Conservation (phyloP, 2,113 vertebrate species). For the Ranitomeya variabilis region DNA sequence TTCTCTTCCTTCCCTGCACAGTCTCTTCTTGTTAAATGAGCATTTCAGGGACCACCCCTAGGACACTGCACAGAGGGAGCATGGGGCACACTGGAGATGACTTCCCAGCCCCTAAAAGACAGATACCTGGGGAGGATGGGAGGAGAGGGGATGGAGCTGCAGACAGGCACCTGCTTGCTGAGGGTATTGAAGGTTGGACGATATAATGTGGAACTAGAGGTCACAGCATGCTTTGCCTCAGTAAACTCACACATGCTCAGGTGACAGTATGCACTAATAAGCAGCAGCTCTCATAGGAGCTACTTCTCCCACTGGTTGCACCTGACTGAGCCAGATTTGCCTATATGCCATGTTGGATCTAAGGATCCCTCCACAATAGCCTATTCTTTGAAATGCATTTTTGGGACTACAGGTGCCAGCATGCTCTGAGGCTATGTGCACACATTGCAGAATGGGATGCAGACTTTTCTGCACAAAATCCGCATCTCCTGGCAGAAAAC, state of each 20-base stretch:
- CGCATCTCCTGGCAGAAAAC: too few species aligned
- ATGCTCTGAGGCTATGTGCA: neutral
- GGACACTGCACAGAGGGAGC: neutral
- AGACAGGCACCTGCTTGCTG: neutral
- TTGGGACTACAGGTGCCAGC: neutral
- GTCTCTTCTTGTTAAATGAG: slow-evolving; percentile 35
- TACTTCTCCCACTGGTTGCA: neutral
- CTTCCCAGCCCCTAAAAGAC: slow-evolving; percentile 36
- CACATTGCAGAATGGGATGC: too few species aligned
- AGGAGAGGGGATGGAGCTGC: neutral
- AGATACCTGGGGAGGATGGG: neutral
- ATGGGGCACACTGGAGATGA: slow-evolving; percentile 6
- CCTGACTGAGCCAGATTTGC: neutral
- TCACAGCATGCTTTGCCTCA: neutral
- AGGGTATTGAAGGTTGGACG: neutral
- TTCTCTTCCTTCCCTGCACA: slow-evolving; percentile 26
- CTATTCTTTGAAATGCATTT: neutral
- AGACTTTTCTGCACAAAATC: too few species aligned
- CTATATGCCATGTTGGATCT: neutral
- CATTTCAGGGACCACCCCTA: slow-evolving; percentile 50
- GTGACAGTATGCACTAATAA: neutral
- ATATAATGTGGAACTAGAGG: neutral
- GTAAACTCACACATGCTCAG: neutral
- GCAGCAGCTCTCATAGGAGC: neutral
- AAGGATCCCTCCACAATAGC: neutral